Conservation (phyloP, 1,140 invertebrate genomes). For the Drosophila melanica region DNA sequence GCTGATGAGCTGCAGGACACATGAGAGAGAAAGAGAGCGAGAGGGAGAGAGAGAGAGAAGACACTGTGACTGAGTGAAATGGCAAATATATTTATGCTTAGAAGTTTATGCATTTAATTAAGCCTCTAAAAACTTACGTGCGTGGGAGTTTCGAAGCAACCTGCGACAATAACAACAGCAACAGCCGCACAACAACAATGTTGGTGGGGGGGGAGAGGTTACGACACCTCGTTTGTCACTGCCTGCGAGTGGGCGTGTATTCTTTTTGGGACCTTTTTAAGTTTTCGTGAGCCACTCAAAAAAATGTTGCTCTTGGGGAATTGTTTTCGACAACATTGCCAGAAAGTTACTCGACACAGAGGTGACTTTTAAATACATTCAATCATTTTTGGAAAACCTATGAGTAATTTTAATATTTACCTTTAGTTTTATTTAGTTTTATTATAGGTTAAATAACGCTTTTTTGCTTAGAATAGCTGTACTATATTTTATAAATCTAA, state of each 20-base stretch:
- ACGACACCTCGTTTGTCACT: constrained; percentile 57
- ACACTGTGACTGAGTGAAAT: constrained; percentile 7
- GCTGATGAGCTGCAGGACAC: constrained; percentile 48
- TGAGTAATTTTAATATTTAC: not conserved
- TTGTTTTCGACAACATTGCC: constrained; percentile 2
- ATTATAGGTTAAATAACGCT: too few relatives aligned
- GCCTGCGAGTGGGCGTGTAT: constrained; percentile 38
- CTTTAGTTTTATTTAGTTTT: not conserved
- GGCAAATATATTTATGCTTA: constrained; percentile 62
- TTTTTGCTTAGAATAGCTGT: too few relatives aligned
- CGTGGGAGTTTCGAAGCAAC: not conserved
- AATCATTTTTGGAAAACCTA: constrained; percentile 66
- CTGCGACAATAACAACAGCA: constrained; percentile 2
- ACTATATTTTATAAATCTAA: too few relatives aligned
- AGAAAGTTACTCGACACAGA: constrained; percentile 56
- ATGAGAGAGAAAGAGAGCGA: not conserved
- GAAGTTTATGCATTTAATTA: constrained; percentile 74
- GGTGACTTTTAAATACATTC: constrained; percentile 68
- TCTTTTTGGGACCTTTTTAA: constrained; percentile 4
- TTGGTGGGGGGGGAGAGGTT: constrained; percentile 21
- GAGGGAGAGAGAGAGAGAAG: not conserved
- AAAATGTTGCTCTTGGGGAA: not conserved
- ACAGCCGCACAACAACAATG: constrained; percentile 39
- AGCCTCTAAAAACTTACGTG: constrained; percentile 55
- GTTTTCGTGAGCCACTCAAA: constrained; percentile 36